A percentile compares a stretch with the other conserved stretches of the same genome.
Conservation (phyloP, 2,113 vertebrate genomes). For the Pipra filicauda region DNA sequence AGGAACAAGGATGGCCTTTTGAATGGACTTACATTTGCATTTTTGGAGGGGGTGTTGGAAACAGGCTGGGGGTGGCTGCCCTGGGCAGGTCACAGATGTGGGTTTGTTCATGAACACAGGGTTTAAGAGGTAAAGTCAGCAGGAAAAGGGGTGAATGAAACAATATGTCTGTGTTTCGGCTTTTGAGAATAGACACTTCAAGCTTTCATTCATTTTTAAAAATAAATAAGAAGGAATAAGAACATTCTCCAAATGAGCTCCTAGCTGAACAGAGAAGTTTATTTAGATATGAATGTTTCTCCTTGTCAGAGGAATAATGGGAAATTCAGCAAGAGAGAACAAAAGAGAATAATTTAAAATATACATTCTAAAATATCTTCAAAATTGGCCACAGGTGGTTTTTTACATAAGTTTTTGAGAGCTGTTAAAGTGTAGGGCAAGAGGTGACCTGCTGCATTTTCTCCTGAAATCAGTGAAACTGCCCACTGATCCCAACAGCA, state of each 20-base stretch:
- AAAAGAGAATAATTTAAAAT: background rate
- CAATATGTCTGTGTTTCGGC: background rate
- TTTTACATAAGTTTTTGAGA: background rate
- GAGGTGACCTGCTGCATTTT: background rate
- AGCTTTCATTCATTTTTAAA: background rate
- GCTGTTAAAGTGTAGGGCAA: background rate
- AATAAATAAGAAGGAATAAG: background rate
- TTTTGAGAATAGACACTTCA: background rate
- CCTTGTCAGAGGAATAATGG: background rate
- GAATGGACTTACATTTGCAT: background rate
- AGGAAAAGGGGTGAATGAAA: background rate
- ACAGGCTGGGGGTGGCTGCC: background rate
- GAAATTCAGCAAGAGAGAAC: background rate
- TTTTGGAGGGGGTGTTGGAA: background rate
- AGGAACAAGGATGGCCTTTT: background rate
- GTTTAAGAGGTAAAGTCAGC: background rate
- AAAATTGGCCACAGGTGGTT: background rate
- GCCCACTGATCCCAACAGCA: rapidly evolving
- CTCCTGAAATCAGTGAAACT: background rate
- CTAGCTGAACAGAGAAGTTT: background rate
- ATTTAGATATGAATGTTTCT: background rate
- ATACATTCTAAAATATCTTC: background rate
- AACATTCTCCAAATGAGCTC: background rate
- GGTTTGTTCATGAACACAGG: background rate
- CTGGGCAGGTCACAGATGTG: background rate